These are phyloP conservation scores for Ophion ellenae DNA, from an alignment of 2,888 invertebrate species.

Conservation along the genomic window DNA sequence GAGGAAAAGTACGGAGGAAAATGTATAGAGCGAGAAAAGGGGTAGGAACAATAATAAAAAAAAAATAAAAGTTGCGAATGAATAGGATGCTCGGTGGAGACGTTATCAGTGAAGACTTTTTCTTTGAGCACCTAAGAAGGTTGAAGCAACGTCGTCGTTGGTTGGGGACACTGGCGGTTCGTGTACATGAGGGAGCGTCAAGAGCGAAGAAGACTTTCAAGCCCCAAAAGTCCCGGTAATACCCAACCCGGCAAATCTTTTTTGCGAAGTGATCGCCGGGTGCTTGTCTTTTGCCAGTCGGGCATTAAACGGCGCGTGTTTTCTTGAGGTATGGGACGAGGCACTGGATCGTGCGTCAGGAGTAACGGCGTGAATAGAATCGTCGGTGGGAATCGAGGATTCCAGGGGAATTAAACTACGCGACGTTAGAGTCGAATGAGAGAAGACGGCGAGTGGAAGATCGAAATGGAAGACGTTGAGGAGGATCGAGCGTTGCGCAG, in stretches of 20 bases:
- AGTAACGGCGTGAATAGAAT: neutral
- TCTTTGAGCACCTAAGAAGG: constrained; percentile 60
- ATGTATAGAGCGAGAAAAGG: constrained; percentile 12
- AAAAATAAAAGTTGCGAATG: constrained; percentile 46
- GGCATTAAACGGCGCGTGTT: constrained; percentile 7
- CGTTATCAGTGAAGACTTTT: constrained; percentile 47
- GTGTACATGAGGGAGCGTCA: neutral
- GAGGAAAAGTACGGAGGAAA: constrained; percentile 32
- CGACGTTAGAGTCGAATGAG: neutral
- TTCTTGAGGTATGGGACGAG: neutral
- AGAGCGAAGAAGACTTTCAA: constrained; percentile 2
- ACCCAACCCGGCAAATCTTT: neutral
- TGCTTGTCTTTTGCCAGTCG: constrained; percentile 2
- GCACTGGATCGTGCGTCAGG: neutral
- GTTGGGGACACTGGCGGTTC: neutral
- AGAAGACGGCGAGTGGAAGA: neutral
- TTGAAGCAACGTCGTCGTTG: constrained; percentile 20
- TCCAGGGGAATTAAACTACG: neutral
- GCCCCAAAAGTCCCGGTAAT: constrained; percentile 1
- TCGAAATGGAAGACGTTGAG: neutral
- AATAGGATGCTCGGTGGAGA: constrained; percentile 39
- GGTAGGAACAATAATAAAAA: neutral
- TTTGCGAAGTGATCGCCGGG: neutral
- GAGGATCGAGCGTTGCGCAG: neutral
- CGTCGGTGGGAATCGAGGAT: constrained; percentile 1